These are phyloP conservation scores for Eidolon dupreanum DNA, from an alignment of 2,797 vertebrate genomes.

Conservation along the genomic window DNA sequence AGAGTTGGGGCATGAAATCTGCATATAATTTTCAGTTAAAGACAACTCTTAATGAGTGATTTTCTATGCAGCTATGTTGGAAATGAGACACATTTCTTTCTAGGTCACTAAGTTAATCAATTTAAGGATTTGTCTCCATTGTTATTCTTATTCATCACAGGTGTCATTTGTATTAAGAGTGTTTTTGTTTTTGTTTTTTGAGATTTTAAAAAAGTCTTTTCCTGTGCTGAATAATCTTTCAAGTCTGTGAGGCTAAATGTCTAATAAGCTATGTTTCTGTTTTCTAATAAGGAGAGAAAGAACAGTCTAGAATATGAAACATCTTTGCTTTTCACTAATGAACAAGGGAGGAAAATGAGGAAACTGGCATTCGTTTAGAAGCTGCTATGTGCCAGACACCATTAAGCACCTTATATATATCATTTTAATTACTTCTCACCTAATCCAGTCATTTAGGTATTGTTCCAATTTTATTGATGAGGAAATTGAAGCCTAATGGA, in stretches of 20 bases:
- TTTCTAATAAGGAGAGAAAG: constrained; percentile 50
- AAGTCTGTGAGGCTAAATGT: constrained; percentile 71
- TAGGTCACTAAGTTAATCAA: constrained; percentile 84
- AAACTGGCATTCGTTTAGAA: not conserved
- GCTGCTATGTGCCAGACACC: not conserved
- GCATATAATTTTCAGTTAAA: constrained; percentile 56
- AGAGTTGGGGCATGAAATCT: constrained; percentile 75
- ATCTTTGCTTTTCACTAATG: not conserved
- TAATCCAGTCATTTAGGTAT: not conserved
- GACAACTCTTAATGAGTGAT: constrained; percentile 80
- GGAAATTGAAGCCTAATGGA: not conserved
- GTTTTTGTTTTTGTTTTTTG: constrained; percentile 43
- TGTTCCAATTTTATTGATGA: not conserved
- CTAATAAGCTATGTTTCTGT: constrained; percentile 71
- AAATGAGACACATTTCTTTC: constrained; percentile 82
- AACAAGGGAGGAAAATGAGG: not conserved
- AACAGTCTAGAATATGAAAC: not conserved
- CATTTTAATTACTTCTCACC: constrained; percentile 8
- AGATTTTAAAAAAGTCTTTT: constrained; percentile 73
- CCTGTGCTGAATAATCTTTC: constrained; percentile 78
- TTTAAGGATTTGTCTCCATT: constrained; percentile 81
- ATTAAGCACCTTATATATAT: not conserved
- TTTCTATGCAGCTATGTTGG: constrained; percentile 77
- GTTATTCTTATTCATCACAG: constrained; percentile 82
- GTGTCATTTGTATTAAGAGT: constrained; percentile 78